Evolutionary conservation across 2,888 invertebrate species (phyloP).

Genomic region (Margaritifera margaritifera): DNA sequence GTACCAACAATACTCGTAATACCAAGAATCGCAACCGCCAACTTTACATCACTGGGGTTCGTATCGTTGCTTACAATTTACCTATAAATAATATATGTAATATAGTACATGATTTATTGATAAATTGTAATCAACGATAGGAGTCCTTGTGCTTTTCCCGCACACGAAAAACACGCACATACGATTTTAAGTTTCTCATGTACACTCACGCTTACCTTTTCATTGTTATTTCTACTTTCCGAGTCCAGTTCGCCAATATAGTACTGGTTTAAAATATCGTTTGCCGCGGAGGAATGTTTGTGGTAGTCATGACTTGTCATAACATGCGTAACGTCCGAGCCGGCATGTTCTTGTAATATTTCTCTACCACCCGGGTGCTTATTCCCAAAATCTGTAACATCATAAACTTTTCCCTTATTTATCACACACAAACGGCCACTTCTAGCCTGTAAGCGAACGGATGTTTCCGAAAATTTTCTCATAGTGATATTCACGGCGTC

Average conservation of each 20-base stretch:
- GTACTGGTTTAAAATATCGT: constrained; percentile 60
- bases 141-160: too few relatives aligned
- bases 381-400: constrained; percentile 63
- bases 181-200: too few relatives aligned
- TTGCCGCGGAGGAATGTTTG: constrained; percentile 61
- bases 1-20: too few relatives aligned
- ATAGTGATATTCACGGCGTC: constrained; percentile 1
- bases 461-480: constrained; percentile 22
- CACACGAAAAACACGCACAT: too few relatives aligned
- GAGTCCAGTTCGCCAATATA: constrained; percentile 46
- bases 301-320: constrained; percentile 54
- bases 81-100: too few relatives aligned
- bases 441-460: constrained; percentile 35
- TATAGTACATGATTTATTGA: too few relatives aligned
- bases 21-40: too few relatives aligned
- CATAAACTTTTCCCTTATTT: constrained; percentile 53
- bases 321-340: constrained; percentile 55
- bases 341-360: constrained; percentile 50
- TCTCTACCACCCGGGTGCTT: constrained; percentile 64
- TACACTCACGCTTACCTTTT: constrained; percentile 16
- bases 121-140: too few relatives aligned
- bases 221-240: neutral
- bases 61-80: too few relatives aligned
- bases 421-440: constrained; percentile 48
- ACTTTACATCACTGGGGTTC: too few relatives aligned